Evolutionary conservation across 2,797 vertebrate species (phyloP).

Genomic region (Gobio occitaniae): DNA sequence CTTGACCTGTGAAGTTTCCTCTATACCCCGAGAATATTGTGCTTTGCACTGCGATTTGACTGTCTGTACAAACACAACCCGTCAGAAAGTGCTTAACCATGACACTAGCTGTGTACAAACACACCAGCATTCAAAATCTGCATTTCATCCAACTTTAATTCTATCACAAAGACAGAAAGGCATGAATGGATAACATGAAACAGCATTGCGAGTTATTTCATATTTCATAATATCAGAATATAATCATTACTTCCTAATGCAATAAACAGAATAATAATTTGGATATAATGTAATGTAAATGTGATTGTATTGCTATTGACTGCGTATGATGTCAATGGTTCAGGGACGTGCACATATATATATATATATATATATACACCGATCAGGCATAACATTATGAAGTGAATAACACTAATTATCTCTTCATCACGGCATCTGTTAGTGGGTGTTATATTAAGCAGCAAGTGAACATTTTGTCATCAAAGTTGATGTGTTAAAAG

Average conservation of each 20-base stretch:
- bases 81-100: constrained; percentile 55
- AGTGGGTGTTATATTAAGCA: too few relatives aligned
- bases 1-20: constrained; percentile 22
- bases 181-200: background rate
- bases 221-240: constrained; percentile 9
- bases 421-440: too few relatives aligned
- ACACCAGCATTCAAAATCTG: background rate
- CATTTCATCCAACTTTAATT: background rate
- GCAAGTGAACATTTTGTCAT: too few relatives aligned
- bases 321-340: too few relatives aligned
- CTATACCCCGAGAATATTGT: constrained; percentile 46
- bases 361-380: too few relatives aligned
- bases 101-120: constrained; percentile 1
- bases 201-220: background rate
- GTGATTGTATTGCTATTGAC: too few relatives aligned
- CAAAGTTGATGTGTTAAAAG: too few relatives aligned
- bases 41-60: constrained; percentile 40
- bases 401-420: too few relatives aligned
- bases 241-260: background rate
- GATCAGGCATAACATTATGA: too few relatives aligned
- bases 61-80: constrained; percentile 51
- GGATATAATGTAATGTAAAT: background rate
- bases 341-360: too few relatives aligned
- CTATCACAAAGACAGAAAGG: background rate
- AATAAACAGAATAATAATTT: background rate